Evolutionary conservation across 2,797 vertebrate genomes (phyloP).

Genomic region (Peromyscus attwateri): DNA sequence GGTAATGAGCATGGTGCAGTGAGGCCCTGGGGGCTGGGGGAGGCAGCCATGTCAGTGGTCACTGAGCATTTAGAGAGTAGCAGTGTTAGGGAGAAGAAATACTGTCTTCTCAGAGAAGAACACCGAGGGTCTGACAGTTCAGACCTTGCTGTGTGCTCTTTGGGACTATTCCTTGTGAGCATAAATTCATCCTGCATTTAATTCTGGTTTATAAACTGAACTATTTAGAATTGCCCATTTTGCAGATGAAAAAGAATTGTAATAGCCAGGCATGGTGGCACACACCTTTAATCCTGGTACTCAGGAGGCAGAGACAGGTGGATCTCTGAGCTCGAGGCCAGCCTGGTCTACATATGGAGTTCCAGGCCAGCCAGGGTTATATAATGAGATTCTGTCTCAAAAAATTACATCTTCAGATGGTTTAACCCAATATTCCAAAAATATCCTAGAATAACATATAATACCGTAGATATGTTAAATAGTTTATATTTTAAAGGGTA

Average conservation of each 20-base stretch:
- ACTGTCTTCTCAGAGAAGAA: too few species aligned
- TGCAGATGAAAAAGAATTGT: not conserved
- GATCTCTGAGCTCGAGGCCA: not conserved
- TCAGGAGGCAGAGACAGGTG: not conserved
- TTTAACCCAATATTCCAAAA: constrained; percentile 46
- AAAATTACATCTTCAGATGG: not conserved
- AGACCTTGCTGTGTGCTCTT: not conserved
- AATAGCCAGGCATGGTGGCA: not conserved
- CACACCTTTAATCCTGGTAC: not conserved
- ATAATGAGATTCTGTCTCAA: not conserved
- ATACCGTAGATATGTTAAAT: not conserved
- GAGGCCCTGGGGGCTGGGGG: not conserved
- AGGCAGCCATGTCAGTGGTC: not conserved
- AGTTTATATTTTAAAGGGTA: constrained; percentile 10
- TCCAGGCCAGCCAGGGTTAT: not conserved
- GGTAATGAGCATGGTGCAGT: not conserved
- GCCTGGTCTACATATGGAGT: not conserved
- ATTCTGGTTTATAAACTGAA: constrained; percentile 24
- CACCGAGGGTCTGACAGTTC: not conserved
- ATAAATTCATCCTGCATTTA: not conserved
- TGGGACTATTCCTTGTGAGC: not conserved
- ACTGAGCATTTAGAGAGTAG: not conserved
- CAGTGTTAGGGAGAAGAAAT: not conserved
- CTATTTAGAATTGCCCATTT: constrained; percentile 7
- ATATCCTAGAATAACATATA: not conserved